phyloP scores from a whole-genome alignment of 2,797 vertebrate species.

The Cossypha heuglini region DNA sequence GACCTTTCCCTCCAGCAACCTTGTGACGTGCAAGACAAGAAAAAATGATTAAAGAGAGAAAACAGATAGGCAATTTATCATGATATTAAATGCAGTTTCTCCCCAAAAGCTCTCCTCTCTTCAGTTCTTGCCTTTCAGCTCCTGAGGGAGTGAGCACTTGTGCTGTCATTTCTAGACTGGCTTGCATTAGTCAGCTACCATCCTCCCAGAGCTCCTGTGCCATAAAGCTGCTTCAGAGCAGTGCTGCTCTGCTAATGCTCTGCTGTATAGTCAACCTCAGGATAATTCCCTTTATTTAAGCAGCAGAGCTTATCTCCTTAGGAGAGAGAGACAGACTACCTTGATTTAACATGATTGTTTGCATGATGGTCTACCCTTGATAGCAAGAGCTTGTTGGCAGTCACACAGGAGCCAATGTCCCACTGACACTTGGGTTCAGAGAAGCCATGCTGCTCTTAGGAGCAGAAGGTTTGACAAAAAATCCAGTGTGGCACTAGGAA shows the following conservation, averaged over 20 bases:
- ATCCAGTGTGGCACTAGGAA: not conserved
- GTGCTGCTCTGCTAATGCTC: not conserved
- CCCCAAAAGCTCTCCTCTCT: not conserved
- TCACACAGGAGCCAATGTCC: not conserved
- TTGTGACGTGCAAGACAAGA: not conserved
- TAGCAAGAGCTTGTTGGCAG: not conserved
- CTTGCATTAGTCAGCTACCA: not conserved
- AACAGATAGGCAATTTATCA: not conserved
- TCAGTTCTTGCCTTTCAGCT: not conserved
- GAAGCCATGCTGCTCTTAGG: not conserved
- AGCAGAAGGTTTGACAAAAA: not conserved
- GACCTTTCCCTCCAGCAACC: not conserved
- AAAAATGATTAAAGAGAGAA: not conserved
- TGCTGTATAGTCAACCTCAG: not conserved
- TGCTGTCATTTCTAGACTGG: not conserved
- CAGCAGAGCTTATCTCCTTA: not conserved
- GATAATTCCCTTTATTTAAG: not conserved
- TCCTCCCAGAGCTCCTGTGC: not conserved
- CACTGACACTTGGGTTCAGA: not conserved
- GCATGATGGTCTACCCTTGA: not conserved
- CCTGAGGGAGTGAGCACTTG: accelerated
- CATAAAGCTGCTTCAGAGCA: not conserved
- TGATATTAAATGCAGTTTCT: not conserved
- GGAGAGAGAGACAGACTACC: not conserved
- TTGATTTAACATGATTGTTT: not conserved